Evolutionary conservation across 2,797 vertebrate genomes (phyloP).

Genomic region (Sebastes baramenuke): DNA sequence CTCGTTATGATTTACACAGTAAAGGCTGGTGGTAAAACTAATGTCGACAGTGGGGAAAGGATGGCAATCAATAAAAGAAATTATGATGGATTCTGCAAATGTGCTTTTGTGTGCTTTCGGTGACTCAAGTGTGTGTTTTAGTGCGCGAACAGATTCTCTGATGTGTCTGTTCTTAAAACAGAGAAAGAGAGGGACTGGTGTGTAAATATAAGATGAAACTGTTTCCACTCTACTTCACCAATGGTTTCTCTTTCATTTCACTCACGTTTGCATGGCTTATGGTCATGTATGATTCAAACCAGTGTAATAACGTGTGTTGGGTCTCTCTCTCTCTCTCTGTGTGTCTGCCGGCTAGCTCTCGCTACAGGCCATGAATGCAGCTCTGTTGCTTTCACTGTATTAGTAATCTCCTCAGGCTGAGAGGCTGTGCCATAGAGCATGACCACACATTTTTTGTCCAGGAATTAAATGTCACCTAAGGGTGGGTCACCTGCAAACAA

Average conservation of each 20-base stretch:
- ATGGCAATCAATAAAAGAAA: constrained; percentile 53
- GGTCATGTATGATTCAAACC: constrained; percentile 55
- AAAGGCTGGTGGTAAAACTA: constrained; percentile 32
- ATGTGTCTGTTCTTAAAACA: not conserved
- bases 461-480: constrained; percentile 90
- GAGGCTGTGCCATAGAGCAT: constrained; percentile 84
- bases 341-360: constrained; percentile 33
- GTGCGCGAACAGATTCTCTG: not conserved
- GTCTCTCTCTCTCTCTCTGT: not conserved
- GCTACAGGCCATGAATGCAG: constrained; percentile 67
- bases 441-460: constrained; percentile 81
- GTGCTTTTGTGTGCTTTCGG: constrained; percentile 18
- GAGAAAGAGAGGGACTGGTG: constrained; percentile 18
- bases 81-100: constrained; percentile 32
- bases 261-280: constrained; percentile 22
- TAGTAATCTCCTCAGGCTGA: constrained; percentile 85
- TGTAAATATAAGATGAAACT: constrained; percentile 62
- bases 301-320: constrained; percentile 51
- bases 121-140: constrained; percentile 7
- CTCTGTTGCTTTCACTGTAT: constrained; percentile 80
- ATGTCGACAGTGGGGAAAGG: constrained; percentile 35
- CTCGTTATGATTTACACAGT: constrained; percentile 41
- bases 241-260: constrained; percentile 41
- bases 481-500: constrained; percentile 83
- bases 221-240: constrained; percentile 41